These are phyloP conservation scores for Agrotis puta DNA, from an alignment of 2,888 invertebrate genomes.

Conservation along the genomic window DNA sequence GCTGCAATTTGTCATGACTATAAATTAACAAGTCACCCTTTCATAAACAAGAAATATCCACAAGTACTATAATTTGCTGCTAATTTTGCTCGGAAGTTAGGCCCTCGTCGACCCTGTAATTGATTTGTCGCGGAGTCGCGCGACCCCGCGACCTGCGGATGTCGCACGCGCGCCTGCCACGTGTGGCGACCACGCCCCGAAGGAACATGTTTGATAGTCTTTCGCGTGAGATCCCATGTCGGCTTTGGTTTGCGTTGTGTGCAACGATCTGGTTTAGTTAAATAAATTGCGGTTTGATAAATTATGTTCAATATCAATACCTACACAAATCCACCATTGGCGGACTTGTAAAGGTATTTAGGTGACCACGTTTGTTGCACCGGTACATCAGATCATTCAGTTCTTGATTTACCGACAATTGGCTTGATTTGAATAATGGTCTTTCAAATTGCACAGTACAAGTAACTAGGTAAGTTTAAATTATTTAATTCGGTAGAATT, in stretches of 20 bases:
- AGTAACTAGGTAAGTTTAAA: neutral
- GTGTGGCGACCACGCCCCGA: conserved; percentile 75
- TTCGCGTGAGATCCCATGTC: conserved; percentile 80
- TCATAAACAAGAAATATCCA: conserved; percentile 85
- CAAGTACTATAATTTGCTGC: conserved; percentile 85
- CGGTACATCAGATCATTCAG: no score
- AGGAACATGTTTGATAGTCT: conserved; percentile 74
- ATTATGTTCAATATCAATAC: neutral
- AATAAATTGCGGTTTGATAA: conserved; percentile 23
- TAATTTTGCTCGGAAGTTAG: conserved; percentile 85
- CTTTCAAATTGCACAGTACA: no score
- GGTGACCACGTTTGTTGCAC: neutral
- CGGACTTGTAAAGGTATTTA: no score
- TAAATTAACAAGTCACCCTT: conserved; percentile 84
- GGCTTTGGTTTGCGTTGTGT: conserved; percentile 64
- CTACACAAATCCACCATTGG: neutral
- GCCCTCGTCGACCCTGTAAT: conserved; percentile 84
- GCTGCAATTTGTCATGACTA: conserved; percentile 71
- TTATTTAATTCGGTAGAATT: neutral
- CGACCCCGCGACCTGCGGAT: conserved; percentile 66
- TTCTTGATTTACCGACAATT: no score
- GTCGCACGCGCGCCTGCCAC: conserved; percentile 76
- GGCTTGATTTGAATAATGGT: neutral
- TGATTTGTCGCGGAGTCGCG: conserved; percentile 87
- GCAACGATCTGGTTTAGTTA: conserved; percentile 37